Evolutionary conservation across 1,140 invertebrate species (phyloP).

Genomic region (Dendrolimus punctatus): DNA sequence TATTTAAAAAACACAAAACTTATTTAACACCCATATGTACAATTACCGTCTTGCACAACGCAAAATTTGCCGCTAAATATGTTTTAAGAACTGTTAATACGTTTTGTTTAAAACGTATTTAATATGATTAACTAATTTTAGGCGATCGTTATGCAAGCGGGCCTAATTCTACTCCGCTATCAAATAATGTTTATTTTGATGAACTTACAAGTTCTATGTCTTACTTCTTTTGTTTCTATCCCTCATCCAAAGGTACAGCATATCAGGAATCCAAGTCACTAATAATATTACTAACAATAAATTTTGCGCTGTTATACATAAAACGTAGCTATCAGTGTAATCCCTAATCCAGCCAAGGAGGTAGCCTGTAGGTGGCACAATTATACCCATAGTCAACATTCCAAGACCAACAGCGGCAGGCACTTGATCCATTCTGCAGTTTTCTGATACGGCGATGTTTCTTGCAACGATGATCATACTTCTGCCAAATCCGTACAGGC

Average conservation of each 20-base stretch:
- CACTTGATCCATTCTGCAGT: slow-evolving; percentile 72
- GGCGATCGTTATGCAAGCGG: too few relatives aligned
- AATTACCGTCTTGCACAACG: too few relatives aligned
- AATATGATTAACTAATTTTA: too few relatives aligned
- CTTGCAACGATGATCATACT: slow-evolving; percentile 80
- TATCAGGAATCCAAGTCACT: slow-evolving; percentile 74
- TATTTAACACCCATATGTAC: too few relatives aligned
- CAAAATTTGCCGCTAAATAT: too few relatives aligned
- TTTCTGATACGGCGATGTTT: slow-evolving; percentile 79
- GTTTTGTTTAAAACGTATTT: too few relatives aligned
- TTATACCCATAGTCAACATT: slow-evolving; percentile 81
- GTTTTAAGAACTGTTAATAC: too few relatives aligned
- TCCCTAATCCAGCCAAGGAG: slow-evolving; percentile 79
- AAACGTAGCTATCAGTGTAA: slow-evolving; percentile 73
- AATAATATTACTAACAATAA: slow-evolving; percentile 71
- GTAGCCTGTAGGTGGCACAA: slow-evolving; percentile 77
- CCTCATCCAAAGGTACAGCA: slow-evolving; percentile 45
- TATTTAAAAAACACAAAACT: too few relatives aligned
- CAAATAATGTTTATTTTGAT: not conserved
- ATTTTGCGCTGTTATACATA: slow-evolving; percentile 77
- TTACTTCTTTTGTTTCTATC: slow-evolving; percentile 36
- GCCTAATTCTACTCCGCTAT: too few relatives aligned
- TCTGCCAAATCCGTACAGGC: slow-evolving; percentile 75
- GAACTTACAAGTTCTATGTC: slow-evolving; percentile 18
- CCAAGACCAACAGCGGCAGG: slow-evolving; percentile 80